Conservation (phyloP, 2,888 invertebrate genomes). For the Micoletzkya japonica region DNA sequence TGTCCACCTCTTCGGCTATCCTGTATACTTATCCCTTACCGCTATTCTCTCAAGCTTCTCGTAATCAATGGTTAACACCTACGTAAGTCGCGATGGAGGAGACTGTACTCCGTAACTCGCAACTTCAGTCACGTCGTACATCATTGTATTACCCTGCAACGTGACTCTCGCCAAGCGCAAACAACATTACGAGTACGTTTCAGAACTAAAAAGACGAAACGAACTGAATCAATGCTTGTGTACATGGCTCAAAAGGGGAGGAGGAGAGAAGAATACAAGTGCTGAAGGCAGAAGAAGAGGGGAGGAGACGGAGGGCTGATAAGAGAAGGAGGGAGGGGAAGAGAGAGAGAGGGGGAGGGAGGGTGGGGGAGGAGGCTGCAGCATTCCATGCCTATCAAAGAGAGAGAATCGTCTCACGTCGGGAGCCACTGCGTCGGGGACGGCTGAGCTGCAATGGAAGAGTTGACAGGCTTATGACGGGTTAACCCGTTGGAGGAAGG, state of each 20-base stretch:
- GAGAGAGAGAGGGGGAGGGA: neutral
- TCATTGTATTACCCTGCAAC: no score
- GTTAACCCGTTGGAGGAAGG: no score
- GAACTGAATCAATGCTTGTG: neutral
- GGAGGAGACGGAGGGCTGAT: conserved; percentile 1
- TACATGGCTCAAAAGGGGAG: no score
- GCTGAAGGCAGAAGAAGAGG: conserved; percentile 8
- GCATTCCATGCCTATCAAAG: neutral
- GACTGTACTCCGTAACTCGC: conserved; percentile 18
- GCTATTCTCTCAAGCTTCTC: neutral
- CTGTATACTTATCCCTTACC: neutral
- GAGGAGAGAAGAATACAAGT: neutral
- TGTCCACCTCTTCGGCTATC: conserved; percentile 15
- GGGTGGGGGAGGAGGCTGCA: neutral
- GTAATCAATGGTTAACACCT: neutral
- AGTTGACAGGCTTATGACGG: no score
- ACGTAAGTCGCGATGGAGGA: conserved; percentile 4
- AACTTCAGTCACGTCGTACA: conserved; percentile 24
- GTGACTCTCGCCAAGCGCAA: neutral
- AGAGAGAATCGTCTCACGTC: neutral
- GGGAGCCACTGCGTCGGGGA: neutral
- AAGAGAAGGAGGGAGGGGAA: neutral
- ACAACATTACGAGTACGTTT: neutral
- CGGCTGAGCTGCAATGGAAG: neutral
- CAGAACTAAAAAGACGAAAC: neutral